A percentile compares a stretch with the other conserved stretches of the same genome.
These are phyloP conservation scores for Capitella teleta DNA, from an alignment of 1,140 invertebrate genomes.

Conservation along the genomic window DNA sequence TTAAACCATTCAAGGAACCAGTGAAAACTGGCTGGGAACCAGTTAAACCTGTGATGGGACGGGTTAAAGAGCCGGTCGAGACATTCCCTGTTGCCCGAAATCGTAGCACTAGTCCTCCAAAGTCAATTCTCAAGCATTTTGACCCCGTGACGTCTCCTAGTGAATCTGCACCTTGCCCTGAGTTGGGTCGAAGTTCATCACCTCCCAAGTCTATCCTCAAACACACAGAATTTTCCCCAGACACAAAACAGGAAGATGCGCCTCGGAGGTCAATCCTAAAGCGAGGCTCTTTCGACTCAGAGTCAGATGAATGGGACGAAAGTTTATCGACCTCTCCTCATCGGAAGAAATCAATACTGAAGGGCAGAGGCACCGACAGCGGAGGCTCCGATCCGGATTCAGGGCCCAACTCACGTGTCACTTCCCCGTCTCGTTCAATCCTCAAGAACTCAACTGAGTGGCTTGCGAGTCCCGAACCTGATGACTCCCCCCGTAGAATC, in stretches of 20 bases:
- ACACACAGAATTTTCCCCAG: background rate
- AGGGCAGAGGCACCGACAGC: too few relatives aligned
- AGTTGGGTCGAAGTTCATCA: background rate
- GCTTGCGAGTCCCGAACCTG: background rate
- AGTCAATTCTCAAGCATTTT: background rate
- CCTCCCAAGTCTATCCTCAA: background rate
- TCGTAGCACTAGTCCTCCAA: background rate
- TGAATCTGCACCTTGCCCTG: background rate
- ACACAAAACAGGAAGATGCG: background rate
- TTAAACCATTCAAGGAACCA: too few relatives aligned
- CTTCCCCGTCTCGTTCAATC: background rate
- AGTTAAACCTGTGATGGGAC: too few relatives aligned
- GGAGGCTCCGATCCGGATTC: too few relatives aligned
- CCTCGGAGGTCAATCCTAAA: background rate
- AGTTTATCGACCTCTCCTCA: too few relatives aligned
- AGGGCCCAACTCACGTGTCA: background rate
- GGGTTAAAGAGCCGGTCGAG: too few relatives aligned
- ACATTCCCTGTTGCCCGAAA: too few relatives aligned
- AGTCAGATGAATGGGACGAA: background rate
- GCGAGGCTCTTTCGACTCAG: background rate
- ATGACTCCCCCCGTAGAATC: background rate
- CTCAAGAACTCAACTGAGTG: background rate
- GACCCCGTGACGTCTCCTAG: too few relatives aligned
- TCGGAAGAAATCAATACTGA: too few relatives aligned
- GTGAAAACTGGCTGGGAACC: too few relatives aligned